A percentile compares a stretch with the other conserved stretches of the same genome.
phyloP scores from a whole-genome alignment of 2,888 invertebrate species.

The Ochlodes sylvanus region DNA sequence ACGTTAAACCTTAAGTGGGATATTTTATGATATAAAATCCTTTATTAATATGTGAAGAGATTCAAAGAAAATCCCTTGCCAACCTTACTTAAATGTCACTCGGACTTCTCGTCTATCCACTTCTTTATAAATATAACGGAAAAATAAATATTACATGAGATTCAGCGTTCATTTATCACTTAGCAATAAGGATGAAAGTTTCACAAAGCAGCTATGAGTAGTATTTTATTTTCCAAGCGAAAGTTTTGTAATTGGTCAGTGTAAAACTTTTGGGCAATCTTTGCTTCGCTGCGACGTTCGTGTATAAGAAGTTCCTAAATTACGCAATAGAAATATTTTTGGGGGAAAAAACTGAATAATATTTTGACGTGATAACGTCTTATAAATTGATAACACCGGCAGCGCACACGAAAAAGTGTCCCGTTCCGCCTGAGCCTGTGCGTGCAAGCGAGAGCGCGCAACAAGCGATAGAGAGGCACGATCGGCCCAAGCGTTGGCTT shows the following conservation, averaged over 20 bases:
- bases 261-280: neutral
- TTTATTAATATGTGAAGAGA: neutral
- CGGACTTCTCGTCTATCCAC: constrained; percentile 31
- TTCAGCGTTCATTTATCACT: constrained; percentile 48
- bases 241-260: constrained; percentile 1
- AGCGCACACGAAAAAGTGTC: no score
- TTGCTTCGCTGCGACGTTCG: neutral
- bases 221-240: neutral
- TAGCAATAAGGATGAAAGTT: constrained; percentile 42
- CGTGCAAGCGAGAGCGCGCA: no score
- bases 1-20: no score
- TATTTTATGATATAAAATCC: no score
- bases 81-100: constrained; percentile 44
- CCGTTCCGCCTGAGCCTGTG: no score
- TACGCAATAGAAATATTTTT: neutral
- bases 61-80: neutral
- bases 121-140: constrained; percentile 53
- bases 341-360: neutral
- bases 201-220: constrained; percentile 1
- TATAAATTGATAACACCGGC: no score
- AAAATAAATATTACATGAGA: constrained; percentile 62
- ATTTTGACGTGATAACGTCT: no score
- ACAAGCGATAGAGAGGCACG: no score
- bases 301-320: neutral
- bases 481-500: no score